These are phyloP conservation scores for Darevskia mixta DNA, from an alignment of 2,797 vertebrate genomes.

Conservation along the genomic window DNA sequence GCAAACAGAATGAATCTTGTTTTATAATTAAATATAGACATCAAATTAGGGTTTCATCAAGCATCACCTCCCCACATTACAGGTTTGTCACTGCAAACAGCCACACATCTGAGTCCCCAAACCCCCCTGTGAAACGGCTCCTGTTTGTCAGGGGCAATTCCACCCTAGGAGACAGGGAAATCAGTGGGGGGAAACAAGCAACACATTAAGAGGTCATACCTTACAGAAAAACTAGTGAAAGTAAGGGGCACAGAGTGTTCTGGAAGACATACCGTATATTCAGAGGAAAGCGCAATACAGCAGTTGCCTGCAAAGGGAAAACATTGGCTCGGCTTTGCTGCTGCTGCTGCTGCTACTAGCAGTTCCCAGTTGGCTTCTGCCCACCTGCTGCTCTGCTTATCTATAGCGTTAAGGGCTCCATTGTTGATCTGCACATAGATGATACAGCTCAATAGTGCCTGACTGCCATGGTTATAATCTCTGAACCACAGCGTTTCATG, in stretches of 20 bases:
- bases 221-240: not conserved
- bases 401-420: not conserved
- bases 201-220: not conserved
- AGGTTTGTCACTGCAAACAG: not conserved
- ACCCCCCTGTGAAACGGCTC: not conserved
- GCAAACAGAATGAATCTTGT: not conserved
- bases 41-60: not conserved
- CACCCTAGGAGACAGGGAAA: no score
- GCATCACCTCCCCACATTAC: not conserved
- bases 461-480: not conserved
- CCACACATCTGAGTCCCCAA: not conserved
- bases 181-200: no score
- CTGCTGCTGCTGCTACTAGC: not conserved
- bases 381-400: slow-evolving; percentile 45
- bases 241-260: not conserved
- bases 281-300: not conserved
- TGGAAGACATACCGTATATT: slow-evolving; percentile 30
- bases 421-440: not conserved
- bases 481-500: slow-evolving; percentile 30
- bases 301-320: not conserved
- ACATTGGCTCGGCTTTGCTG: not conserved
- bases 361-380: slow-evolving; percentile 17
- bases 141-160: not conserved
- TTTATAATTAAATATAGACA: not conserved
- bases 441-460: not conserved